Conservation (phyloP, 2,797 vertebrate species). For the Acanthopagrus latus region DNA sequence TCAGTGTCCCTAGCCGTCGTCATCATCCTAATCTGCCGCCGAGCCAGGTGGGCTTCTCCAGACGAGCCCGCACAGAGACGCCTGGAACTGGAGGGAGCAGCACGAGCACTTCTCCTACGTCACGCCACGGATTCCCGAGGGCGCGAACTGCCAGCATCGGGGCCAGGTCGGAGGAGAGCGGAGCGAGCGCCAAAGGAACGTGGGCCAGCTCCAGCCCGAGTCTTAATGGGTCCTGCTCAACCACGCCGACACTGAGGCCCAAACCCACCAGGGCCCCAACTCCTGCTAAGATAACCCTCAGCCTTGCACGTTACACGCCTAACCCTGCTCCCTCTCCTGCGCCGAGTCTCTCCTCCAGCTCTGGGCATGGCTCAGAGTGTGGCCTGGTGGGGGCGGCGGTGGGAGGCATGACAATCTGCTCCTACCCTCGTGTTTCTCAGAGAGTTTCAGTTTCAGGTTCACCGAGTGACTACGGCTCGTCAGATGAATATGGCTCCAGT, state of each 20-base stretch:
- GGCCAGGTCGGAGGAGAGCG: constrained; percentile 84
- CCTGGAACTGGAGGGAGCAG: constrained; percentile 84
- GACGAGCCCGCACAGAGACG: constrained; percentile 85
- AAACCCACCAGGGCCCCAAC: constrained; percentile 87
- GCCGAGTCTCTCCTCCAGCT: constrained; percentile 87
- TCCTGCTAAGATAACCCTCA: constrained; percentile 88
- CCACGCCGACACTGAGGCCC: constrained; percentile 84
- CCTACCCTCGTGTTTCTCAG: constrained; percentile 85
- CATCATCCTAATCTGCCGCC: constrained; percentile 87
- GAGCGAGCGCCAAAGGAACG: constrained; percentile 81
- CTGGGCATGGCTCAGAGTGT: constrained; percentile 88
- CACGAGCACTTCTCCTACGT: constrained; percentile 87
- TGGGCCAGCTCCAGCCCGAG: constrained; percentile 88
- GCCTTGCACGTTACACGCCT: constrained; percentile 86
- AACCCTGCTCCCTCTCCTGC: constrained; percentile 87
- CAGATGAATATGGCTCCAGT: constrained; percentile 90
- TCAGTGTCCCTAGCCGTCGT: constrained; percentile 88
- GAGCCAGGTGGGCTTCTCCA: constrained; percentile 87
- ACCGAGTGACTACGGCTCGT: constrained; percentile 89
- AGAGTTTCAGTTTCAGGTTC: constrained; percentile 88
- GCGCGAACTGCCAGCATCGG: constrained; percentile 87
- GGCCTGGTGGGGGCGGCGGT: constrained; percentile 85
- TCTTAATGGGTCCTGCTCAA: constrained; percentile 87
- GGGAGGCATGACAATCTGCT: constrained; percentile 84
- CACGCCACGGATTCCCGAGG: constrained; percentile 84